Evolutionary conservation across 2,888 invertebrate genomes (phyloP), one percentile per base, ranked within the genome.

Genomic region (Lithophane leautieri): DNA sequence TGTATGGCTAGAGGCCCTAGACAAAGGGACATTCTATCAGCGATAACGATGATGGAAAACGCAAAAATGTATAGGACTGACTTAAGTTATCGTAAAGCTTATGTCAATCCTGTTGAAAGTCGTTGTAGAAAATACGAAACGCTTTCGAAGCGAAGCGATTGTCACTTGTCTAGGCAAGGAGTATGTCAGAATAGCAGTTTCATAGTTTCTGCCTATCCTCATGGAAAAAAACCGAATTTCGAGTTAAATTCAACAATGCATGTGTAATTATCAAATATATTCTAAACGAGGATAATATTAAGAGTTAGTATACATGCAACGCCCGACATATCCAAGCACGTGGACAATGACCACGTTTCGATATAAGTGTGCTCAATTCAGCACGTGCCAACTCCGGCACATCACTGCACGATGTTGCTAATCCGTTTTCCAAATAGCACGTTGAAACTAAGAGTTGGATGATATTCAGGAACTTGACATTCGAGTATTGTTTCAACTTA

Each of bases 331-430:
- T 40, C 22, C 9, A 19, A 22, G 16, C 77, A 75, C 75, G 65
- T 80, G 80, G 16, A 0, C 9, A 34, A 4, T 14, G 28, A 22
- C 16, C 56, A 62, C 79, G 47, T 66, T 67, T 34, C 16, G 9
- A 67, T 65, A 47, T n/a, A n/a, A 65, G 40, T 60, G 74, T 34
- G 68, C 22, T 65, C 47, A 54, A 52, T 16, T 8, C 47, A 16
- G 25, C 78, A 66, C 81, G 75, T 79, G 79, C 22, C 61, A 0
- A 1, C 11, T 12, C 40, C 50, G 47, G 1, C 44, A 34, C 52
- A 65, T 60, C 19, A 56, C 4, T 50, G 66, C 66, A 67, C 34
- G 60, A 54, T 61, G 52, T 50, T 54, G 54, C 25, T 56, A 79
- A 79, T 58, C 47, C 7, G 4, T 58, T 6, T 42, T 0, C 3